Evolutionary conservation across 2,113 vertebrate species (phyloP), one percentile per base, ranked within the genome.

Genomic region (Rhabdomys dilectus): DNA sequence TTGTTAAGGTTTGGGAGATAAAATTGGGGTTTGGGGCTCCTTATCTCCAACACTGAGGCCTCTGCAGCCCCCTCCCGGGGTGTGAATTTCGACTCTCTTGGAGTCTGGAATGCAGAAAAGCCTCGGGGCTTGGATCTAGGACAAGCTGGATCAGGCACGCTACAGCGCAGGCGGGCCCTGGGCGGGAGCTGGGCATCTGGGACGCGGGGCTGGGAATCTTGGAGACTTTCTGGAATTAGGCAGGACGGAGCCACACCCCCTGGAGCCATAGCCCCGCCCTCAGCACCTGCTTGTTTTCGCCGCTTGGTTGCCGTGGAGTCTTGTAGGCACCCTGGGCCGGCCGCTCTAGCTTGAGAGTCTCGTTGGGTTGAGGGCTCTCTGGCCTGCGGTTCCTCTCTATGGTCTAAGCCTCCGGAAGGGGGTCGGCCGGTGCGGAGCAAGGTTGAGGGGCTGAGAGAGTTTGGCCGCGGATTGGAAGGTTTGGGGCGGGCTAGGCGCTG

Each of bases 291-390:
- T 70, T 12, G 70, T 45, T n/a, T 62, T 9, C 77, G 15, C 6
- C 62, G 72, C 16, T 34, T 42, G 36, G 93, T 85, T 72, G 89
- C 31, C 89, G 3, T 34, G 94, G 97, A 91, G 48, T 95, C 85
- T 12, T 8, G 56, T 31, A 11, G 45, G 51, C 0, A 3, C 16
- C 24, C 16, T 22, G 2, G 2, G 34, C 0, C 0, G 66, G 80
- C 68, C 24, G 19, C 70, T 97, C 97, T 97, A 95, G 96, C 89
- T 12, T 17, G 10, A 22, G 2, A 0, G 19, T 96, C 96, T 97
- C 89, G 66, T 86, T 97, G 70, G 75, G 86, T 81, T 21, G 26
- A 21, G 0, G 93, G 22, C 94, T 88, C 91, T 97, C 97, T 97
- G 73, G 96, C 77, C 81, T 13, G 0, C 9, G 29, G 7, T 0